Percentiles rank a stretch among this genome's conserved stretches.
These are phyloP conservation scores for Sinopyrophorus schimmeli DNA, from an alignment of 2,888 invertebrate genomes.

Conservation along the genomic window DNA sequence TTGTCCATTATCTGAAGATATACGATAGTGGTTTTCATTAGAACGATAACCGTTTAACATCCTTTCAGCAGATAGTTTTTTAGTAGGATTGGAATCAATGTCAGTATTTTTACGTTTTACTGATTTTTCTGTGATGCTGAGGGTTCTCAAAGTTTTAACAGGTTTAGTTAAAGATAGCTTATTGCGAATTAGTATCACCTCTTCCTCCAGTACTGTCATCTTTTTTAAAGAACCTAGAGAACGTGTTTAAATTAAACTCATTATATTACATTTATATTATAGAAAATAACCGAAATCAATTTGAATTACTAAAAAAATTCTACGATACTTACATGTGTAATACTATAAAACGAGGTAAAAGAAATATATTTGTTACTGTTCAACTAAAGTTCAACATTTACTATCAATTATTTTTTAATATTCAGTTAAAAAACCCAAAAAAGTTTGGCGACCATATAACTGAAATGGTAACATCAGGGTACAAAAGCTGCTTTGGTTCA, in stretches of 20 bases:
- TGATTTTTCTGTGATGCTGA: constrained; percentile 2
- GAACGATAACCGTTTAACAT: constrained; percentile 54
- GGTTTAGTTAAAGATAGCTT: constrained; percentile 42
- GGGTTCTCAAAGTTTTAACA: constrained; percentile 8
- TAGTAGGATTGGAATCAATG: constrained; percentile 20
- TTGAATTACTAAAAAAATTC: too few species aligned
- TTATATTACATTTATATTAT: too few species aligned
- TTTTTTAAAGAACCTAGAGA: constrained; percentile 50
- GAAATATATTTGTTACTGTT: constrained; percentile 5
- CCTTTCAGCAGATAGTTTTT: constrained; percentile 42
- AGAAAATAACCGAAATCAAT: too few species aligned
- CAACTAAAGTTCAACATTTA: too few species aligned
- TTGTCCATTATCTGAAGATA: constrained; percentile 39
- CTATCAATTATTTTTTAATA: too few species aligned
- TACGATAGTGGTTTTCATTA: constrained; percentile 38
- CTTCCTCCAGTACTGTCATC: constrained; percentile 53
- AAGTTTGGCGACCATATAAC: constrained; percentile 14
- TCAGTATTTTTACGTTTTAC: constrained; percentile 25
- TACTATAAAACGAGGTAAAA: constrained; percentile 21
- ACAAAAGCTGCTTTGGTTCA: not conserved
- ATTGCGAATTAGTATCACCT: constrained; percentile 46
- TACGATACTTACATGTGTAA: constrained; percentile 39
- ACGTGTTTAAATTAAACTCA: constrained; percentile 8
- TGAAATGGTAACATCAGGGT: constrained; percentile 16
- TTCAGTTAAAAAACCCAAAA: constrained; percentile 18